Evolutionary conservation across 2,113 vertebrate species (phyloP).

Genomic region (Zosterops borbonicus): DNA sequence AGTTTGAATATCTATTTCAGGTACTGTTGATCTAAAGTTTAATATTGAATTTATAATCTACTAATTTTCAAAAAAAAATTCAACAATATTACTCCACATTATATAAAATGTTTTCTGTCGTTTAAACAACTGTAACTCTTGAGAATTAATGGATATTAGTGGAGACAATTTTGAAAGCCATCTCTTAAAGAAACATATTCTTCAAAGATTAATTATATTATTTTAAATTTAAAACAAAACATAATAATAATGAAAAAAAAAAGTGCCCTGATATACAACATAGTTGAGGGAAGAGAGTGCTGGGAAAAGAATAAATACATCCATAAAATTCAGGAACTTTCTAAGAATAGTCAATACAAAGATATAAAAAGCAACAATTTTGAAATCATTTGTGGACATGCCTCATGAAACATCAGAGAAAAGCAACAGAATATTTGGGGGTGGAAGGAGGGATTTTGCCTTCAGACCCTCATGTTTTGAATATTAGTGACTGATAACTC

Average conservation of each 20-base stretch:
- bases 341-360: not conserved
- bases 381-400: not conserved
- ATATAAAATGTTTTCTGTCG: not conserved
- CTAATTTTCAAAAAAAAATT: not conserved
- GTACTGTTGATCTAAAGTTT: not conserved
- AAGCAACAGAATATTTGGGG: not conserved
- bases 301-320: not conserved
- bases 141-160: not conserved
- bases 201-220: not conserved
- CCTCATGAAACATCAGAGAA: not conserved
- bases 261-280: not conserved
- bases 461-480: not conserved
- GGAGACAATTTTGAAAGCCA: not conserved
- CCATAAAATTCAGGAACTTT: not conserved
- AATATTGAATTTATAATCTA: not conserved
- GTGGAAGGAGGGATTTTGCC: not conserved
- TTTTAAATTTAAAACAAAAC: not conserved
- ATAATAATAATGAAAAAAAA: not conserved
- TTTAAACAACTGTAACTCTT: not conserved
- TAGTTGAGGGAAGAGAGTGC: not conserved
- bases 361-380: not conserved
- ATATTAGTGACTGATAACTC: not conserved
- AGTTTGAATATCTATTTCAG: not conserved
- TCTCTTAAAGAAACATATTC: not conserved
- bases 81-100: accelerated